A percentile compares a stretch with the other conserved stretches of the same genome.
phyloP scores from a whole-genome alignment of 2,888 invertebrate species.

The Pyrocoelia pectoralis region DNA sequence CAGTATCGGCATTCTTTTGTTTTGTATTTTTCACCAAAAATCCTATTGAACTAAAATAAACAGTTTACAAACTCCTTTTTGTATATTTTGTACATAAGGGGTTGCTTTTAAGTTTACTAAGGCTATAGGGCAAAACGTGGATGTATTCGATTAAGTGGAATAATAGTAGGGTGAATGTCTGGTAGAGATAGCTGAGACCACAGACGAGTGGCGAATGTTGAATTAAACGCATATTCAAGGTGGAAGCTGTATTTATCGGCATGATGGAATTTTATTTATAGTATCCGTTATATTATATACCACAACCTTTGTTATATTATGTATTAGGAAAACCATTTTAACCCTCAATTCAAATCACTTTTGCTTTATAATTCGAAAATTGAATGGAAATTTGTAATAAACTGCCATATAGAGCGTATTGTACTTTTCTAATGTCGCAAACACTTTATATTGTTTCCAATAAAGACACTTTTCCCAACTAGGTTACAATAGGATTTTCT shows the following conservation, averaged over 20 bases:
- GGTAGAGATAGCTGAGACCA: constrained; percentile 42
- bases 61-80: constrained; percentile 22
- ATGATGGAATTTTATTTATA: constrained; percentile 34
- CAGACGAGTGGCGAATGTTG: constrained; percentile 36
- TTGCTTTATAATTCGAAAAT: too few relatives aligned
- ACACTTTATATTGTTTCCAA: neutral
- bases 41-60: constrained; percentile 17
- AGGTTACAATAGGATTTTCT: constrained; percentile 7
- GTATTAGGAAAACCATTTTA: neutral
- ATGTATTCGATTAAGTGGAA: constrained; percentile 50
- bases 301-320: neutral
- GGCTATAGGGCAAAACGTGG: constrained; percentile 19
- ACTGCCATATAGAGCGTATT: neutral
- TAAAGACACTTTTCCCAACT: neutral
- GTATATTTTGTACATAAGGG: constrained; percentile 24
- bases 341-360: neutral
- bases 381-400: too few relatives aligned
- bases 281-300: neutral
- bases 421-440: neutral
- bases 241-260: constrained; percentile 34
- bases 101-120: constrained; percentile 26
- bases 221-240: constrained; percentile 41
- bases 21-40: constrained; percentile 16
- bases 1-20: constrained; percentile 18
- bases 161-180: constrained; percentile 47